phyloP scores from a whole-genome alignment of 1,140 invertebrate species.

The Tetraneura akinire region DNA sequence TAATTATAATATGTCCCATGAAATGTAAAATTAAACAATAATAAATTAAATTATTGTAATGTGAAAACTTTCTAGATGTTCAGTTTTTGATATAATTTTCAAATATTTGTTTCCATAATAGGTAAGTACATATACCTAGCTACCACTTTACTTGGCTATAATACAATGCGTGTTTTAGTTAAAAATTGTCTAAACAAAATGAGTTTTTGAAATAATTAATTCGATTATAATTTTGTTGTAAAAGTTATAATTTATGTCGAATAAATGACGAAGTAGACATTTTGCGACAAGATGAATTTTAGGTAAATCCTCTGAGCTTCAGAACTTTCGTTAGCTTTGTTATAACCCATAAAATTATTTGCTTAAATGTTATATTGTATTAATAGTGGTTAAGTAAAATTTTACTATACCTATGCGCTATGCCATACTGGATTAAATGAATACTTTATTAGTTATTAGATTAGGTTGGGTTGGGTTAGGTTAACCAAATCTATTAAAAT shows the following conservation, averaged over 20 bases:
- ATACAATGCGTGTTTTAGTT: not conserved
- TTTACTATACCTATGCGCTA: not conserved
- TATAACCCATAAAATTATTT: not conserved
- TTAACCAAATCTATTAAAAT: no score
- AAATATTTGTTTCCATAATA: no score
- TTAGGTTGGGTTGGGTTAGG: no score
- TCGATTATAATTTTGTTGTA: not conserved
- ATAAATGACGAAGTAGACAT: slow-evolving; percentile 3
- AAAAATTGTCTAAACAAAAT: not conserved
- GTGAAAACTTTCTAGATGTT: no score
- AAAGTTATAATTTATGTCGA: slow-evolving; percentile 22
- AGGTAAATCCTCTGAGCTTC: not conserved
- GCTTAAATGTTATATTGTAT: not conserved
- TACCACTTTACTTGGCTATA: no score
- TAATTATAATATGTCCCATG: no score
- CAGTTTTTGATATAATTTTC: no score
- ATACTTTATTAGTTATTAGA: not conserved
- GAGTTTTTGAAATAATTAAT: slow-evolving; percentile 20
- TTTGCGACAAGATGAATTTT: not conserved
- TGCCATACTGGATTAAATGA: not conserved
- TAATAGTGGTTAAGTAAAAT: not conserved
- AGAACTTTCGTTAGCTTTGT: not conserved
- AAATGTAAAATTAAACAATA: no score
- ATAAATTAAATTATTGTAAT: no score
- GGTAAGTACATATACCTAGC: no score